A percentile compares a stretch with the other conserved stretches of the same genome.
These are phyloP conservation scores for Mercenaria mercenaria DNA, from an alignment of 1,140 invertebrate genomes.

Conservation along the genomic window DNA sequence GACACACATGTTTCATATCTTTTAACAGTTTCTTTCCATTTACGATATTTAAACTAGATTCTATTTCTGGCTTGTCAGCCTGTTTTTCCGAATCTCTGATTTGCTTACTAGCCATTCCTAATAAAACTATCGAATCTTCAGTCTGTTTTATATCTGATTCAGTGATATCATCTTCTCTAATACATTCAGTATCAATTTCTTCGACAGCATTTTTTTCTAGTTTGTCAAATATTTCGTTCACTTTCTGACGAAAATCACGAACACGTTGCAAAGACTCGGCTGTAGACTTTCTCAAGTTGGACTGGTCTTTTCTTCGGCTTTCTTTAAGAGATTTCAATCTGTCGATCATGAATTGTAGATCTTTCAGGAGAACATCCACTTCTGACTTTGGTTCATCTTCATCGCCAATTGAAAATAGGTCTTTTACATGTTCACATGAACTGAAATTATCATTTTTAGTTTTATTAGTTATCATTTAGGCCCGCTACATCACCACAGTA, in stretches of 20 bases:
- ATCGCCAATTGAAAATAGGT: not conserved
- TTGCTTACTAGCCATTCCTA: not conserved
- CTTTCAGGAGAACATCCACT: not conserved
- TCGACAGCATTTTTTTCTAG: constrained; percentile 33
- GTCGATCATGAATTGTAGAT: not conserved
- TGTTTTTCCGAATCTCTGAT: not conserved
- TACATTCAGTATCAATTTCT: constrained; percentile 44
- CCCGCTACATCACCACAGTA: too few species aligned
- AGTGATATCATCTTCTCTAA: constrained; percentile 24
- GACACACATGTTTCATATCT: not conserved
- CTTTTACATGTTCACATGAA: not conserved
- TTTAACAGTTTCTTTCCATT: not conserved
- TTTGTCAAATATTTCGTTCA: constrained; percentile 22
- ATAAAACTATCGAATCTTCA: not conserved
- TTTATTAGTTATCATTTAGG: too few species aligned
- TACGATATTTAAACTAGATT: not conserved
- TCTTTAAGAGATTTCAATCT: not conserved
- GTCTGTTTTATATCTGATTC: constrained; percentile 6
- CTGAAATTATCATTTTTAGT: not conserved
- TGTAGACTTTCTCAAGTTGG: not conserved
- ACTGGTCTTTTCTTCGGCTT: not conserved
- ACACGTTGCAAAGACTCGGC: not conserved
- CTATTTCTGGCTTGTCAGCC: not conserved
- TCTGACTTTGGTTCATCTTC: not conserved
- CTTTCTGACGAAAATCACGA: constrained; percentile 17